These are phyloP conservation scores for Cryptotis parvus DNA, from an alignment of 2,113 vertebrate genomes.

Conservation along the genomic window DNA sequence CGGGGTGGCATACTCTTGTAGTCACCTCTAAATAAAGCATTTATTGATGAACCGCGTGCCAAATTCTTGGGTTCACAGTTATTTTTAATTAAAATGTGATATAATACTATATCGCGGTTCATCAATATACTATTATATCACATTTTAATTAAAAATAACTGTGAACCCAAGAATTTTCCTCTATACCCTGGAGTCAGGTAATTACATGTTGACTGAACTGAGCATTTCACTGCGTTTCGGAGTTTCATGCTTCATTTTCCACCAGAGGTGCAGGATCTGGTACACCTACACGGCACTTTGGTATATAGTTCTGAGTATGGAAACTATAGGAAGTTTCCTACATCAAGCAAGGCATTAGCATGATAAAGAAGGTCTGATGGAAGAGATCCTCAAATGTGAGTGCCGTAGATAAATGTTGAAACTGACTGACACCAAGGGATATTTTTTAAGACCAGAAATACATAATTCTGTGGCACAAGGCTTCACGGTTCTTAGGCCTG, in stretches of 20 bases:
- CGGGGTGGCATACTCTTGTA: no score
- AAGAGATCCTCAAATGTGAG: background rate
- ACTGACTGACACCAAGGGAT: background rate
- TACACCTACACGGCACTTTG: background rate
- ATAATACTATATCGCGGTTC: no score
- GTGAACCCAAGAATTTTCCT: background rate
- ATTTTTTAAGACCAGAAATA: background rate
- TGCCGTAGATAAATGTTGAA: background rate
- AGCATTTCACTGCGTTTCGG: conserved; percentile 1
- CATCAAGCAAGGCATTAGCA: background rate
- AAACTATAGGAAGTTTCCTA: conserved; percentile 5
- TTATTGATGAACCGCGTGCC: no score
- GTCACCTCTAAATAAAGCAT: no score
- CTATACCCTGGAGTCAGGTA: background rate
- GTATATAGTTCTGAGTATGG: background rate
- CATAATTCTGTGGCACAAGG: background rate
- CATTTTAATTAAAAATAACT: conserved; percentile 25
- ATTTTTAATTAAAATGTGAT: no score
- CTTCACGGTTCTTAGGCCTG: background rate
- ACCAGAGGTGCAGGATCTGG: background rate
- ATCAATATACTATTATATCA: background rate
- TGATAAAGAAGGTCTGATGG: background rate
- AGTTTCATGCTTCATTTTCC: background rate
- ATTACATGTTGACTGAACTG: conserved; percentile 22
- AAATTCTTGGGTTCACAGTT: no score